These are phyloP conservation scores for Oeneis ivallda DNA, from an alignment of 2,888 invertebrate genomes.

Conservation along the genomic window DNA sequence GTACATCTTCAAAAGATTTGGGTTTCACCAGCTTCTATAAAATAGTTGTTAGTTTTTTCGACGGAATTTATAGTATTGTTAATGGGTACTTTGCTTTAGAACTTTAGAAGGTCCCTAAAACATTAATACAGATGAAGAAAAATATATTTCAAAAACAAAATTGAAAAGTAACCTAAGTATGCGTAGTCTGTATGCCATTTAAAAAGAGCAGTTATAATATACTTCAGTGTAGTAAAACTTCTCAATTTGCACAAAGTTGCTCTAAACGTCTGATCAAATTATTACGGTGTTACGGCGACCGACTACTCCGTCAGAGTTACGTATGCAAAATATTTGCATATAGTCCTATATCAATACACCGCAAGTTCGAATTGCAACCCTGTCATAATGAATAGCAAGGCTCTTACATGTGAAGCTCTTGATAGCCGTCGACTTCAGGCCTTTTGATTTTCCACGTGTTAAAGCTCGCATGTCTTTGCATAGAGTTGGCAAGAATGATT, in stretches of 20 bases:
- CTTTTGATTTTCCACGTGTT: constrained; percentile 36
- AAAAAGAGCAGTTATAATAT: constrained; percentile 52
- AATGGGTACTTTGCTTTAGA: too few species aligned
- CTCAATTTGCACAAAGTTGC: constrained; percentile 72
- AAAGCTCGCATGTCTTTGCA: constrained; percentile 46
- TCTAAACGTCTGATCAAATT: constrained; percentile 76
- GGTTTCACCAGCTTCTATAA: too few species aligned
- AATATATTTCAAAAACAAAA: too few species aligned
- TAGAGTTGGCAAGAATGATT: constrained; percentile 74
- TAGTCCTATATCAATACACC: constrained; percentile 45
- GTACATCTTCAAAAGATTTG: not conserved
- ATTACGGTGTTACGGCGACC: constrained; percentile 72
- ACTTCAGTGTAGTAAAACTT: constrained; percentile 70
- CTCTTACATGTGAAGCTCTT: not conserved
- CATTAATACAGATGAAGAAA: too few species aligned
- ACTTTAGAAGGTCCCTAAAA: too few species aligned
- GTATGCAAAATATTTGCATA: constrained; percentile 45
- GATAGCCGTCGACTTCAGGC: constrained; percentile 22
- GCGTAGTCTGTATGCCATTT: constrained; percentile 48
- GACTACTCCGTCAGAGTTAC: constrained; percentile 58
- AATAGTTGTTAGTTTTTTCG: too few species aligned
- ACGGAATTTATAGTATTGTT: too few species aligned
- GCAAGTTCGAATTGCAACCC: constrained; percentile 40
- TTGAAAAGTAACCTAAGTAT: constrained; percentile 41
- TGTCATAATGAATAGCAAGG: constrained; percentile 30